Conservation (phyloP, 1,140 invertebrate genomes). For the Zaprionus taronus region DNA sequence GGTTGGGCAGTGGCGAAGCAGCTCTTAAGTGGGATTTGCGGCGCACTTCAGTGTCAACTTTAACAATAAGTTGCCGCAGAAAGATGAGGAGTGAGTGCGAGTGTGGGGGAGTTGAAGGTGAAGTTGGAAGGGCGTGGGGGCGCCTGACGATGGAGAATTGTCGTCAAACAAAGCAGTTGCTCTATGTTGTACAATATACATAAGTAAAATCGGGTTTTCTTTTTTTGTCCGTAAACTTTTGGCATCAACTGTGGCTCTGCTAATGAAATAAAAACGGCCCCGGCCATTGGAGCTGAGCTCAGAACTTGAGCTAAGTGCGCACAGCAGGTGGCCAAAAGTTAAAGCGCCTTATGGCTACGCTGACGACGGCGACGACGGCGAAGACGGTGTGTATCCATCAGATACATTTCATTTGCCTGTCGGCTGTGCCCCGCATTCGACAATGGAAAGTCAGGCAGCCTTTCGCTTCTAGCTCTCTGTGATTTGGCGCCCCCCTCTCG, state of each 20-base stretch:
- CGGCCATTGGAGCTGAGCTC: slow-evolving; percentile 40
- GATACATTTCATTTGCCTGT: slow-evolving; percentile 68
- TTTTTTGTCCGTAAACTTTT: slow-evolving; percentile 51
- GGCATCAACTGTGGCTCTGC: slow-evolving; percentile 60
- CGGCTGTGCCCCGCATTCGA: not conserved
- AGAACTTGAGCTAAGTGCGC: slow-evolving; percentile 65
- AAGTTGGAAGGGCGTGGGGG: not conserved
- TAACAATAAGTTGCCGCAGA: slow-evolving; percentile 73
- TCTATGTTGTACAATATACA: slow-evolving; percentile 14
- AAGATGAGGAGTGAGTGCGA: slow-evolving; percentile 22
- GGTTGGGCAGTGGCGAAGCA: slow-evolving; percentile 27
- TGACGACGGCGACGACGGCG: slow-evolving; percentile 20
- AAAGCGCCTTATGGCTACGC: slow-evolving; percentile 42
- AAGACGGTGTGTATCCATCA: slow-evolving; percentile 40
- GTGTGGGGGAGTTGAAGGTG: not conserved
- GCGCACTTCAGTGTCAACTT: slow-evolving; percentile 79
- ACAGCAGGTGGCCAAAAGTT: slow-evolving; percentile 69
- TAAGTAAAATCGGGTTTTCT: slow-evolving; percentile 32
- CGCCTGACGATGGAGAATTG: slow-evolving; percentile 1
- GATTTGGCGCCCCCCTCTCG: slow-evolving; percentile 23
- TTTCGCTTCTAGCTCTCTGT: slow-evolving; percentile 50
- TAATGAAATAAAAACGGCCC: slow-evolving; percentile 65
- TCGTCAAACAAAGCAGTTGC: slow-evolving; percentile 36
- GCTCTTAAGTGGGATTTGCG: slow-evolving; percentile 81
- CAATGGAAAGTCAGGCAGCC: slow-evolving; percentile 66